A percentile compares a stretch with the other conserved stretches of the same genome.
phyloP scores from a whole-genome alignment of 2,113 vertebrate genomes.

The Amphiprion percula region DNA sequence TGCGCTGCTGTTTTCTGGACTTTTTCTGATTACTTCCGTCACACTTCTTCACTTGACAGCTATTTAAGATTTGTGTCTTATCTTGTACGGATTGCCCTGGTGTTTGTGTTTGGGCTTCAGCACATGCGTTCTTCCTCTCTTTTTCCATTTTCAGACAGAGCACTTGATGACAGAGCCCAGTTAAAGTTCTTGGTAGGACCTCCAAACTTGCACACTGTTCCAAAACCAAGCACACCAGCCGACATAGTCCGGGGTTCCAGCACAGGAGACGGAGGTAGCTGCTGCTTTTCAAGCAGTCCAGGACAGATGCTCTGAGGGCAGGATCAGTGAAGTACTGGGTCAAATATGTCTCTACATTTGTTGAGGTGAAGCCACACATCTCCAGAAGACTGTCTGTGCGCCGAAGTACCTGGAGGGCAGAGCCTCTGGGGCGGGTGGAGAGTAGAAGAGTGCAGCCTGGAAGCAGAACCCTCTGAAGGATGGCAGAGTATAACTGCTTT shows the following conservation, averaged over 20 bases:
- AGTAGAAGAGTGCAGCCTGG: constrained; percentile 90
- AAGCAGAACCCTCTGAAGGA: constrained; percentile 90
- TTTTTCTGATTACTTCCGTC: not conserved
- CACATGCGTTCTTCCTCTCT: not conserved
- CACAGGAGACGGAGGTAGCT: constrained; percentile 87
- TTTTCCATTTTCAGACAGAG: constrained; percentile 66
- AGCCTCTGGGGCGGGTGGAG: constrained; percentile 86
- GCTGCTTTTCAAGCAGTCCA: constrained; percentile 73
- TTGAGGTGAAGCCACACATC: constrained; percentile 85
- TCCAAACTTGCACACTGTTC: constrained; percentile 65
- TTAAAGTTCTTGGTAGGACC: constrained; percentile 88
- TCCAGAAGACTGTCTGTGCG: constrained; percentile 88
- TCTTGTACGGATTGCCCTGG: not conserved
- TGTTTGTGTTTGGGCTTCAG: not conserved
- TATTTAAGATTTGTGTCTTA: not conserved
- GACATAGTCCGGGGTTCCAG: constrained; percentile 89
- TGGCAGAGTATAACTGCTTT: constrained; percentile 85
- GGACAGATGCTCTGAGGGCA: constrained; percentile 45
- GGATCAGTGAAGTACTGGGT: constrained; percentile 81
- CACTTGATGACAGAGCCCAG: constrained; percentile 83
- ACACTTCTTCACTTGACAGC: not conserved
- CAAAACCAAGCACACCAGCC: constrained; percentile 84
- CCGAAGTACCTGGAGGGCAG: constrained; percentile 84
- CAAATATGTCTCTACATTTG: constrained; percentile 85
- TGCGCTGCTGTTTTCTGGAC: not conserved